Conservation (phyloP, 2,113 vertebrate genomes). For the Scytalopus superciliaris region DNA sequence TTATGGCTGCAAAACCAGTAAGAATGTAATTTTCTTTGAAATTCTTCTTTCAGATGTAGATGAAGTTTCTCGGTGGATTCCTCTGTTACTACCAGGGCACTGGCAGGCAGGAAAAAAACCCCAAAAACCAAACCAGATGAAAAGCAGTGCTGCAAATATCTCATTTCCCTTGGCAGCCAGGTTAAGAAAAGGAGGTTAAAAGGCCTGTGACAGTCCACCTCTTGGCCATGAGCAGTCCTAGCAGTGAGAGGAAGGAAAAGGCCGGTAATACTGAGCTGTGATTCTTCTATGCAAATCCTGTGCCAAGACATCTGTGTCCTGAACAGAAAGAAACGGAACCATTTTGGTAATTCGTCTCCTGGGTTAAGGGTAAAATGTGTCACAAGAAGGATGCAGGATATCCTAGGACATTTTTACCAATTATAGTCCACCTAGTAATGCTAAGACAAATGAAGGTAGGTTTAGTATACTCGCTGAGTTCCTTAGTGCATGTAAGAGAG, state of each 20-base stretch:
- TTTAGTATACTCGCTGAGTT: neutral
- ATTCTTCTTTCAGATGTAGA: neutral
- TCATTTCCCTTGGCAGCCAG: constrained; percentile 5
- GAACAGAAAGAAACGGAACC: neutral
- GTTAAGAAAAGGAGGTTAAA: neutral
- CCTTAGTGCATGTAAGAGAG: neutral
- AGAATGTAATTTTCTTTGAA: neutral
- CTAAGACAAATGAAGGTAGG: neutral
- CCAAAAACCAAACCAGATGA: neutral
- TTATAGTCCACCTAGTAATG: neutral
- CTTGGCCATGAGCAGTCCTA: neutral
- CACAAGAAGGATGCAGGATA: constrained; percentile 37
- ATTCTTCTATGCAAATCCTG: neutral
- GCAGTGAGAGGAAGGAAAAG: constrained; percentile 42
- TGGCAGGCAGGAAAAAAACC: neutral
- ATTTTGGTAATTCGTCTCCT: neutral
- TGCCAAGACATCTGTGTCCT: constrained; percentile 48
- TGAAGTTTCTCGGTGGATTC: neutral
- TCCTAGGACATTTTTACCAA: constrained; percentile 22
- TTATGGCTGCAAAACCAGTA: neutral
- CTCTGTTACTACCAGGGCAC: neutral
- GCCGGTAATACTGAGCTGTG: neutral
- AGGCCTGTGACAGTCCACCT: neutral
- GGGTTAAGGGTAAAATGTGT: constrained; percentile 5
- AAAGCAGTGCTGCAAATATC: neutral